phyloP scores from a whole-genome alignment of 2,797 vertebrate genomes.

The Tokudaia tokunoshimensis region DNA sequence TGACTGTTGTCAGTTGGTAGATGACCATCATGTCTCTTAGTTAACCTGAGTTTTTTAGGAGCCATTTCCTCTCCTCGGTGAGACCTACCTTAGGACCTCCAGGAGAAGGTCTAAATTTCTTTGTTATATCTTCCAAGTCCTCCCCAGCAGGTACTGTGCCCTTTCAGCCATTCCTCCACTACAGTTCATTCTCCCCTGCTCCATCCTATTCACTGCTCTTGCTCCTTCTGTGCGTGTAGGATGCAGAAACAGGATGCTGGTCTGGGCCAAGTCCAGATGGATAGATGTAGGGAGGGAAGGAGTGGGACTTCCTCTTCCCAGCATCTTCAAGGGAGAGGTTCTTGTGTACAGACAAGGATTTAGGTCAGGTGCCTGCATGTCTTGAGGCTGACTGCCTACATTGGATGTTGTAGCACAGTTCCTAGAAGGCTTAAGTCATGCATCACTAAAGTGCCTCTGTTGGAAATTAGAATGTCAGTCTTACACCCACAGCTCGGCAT shows the following conservation, averaged over 20 bases:
- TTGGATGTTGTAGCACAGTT: background rate
- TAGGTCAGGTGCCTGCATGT: slow-evolving; percentile 9
- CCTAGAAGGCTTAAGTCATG: background rate
- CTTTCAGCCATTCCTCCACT: too few relatives aligned
- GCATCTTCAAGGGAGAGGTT: background rate
- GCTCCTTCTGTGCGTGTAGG: background rate
- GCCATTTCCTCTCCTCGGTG: background rate
- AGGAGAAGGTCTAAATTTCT: background rate
- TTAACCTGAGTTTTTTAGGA: background rate
- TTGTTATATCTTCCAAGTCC: background rate
- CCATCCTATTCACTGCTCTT: too few relatives aligned
- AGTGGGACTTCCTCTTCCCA: background rate
- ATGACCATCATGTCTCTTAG: background rate
- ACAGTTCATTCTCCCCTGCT: accelerated
- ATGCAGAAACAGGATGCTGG: background rate
- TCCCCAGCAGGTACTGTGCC: accelerated
- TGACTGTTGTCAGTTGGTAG: background rate
- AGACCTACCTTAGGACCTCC: background rate
- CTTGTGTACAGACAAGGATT: background rate
- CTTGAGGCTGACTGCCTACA: background rate
- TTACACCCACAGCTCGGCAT: slow-evolving; percentile 17
- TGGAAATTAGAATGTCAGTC: slow-evolving; percentile 21
- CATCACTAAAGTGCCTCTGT: background rate
- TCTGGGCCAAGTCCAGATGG: background rate
- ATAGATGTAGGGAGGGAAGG: too few relatives aligned